Conservation (phyloP, 2,113 vertebrate species). For the Megaptera novaeangliae region DNA sequence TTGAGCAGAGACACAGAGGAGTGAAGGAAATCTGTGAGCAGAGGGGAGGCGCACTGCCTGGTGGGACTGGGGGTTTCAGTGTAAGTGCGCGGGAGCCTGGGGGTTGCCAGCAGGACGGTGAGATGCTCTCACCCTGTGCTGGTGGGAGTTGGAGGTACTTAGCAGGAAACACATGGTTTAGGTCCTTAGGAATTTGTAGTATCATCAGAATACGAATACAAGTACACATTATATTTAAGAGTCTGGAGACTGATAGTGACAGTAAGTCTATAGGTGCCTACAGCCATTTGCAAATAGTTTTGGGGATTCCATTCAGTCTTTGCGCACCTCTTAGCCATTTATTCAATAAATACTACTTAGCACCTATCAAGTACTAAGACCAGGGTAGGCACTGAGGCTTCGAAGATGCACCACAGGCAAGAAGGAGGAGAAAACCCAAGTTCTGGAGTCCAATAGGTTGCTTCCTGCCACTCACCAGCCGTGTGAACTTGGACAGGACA, state of each 20-base stretch:
- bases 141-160: neutral
- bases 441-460: accelerated
- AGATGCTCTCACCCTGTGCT: neutral
- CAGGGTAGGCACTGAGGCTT: neutral
- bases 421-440: neutral
- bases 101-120: neutral
- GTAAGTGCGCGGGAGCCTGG: neutral
- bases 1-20: neutral
- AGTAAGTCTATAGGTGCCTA: neutral
- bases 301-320: neutral
- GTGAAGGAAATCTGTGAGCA: neutral
- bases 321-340: neutral
- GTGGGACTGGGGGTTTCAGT: neutral
- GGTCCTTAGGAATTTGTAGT: neutral
- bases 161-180: neutral
- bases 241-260: neutral
- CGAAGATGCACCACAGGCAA: neutral
- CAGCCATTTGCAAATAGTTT: neutral
- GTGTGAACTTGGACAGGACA: accelerated
- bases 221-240: neutral
- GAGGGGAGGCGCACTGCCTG: neutral
- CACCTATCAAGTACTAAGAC: neutral
- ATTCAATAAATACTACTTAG: neutral
- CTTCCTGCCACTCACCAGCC: neutral
- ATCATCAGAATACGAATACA: neutral